Base-by-base conservation (phyloP, 23 tunicate species). In the Trididemnum clinides region DNA sequence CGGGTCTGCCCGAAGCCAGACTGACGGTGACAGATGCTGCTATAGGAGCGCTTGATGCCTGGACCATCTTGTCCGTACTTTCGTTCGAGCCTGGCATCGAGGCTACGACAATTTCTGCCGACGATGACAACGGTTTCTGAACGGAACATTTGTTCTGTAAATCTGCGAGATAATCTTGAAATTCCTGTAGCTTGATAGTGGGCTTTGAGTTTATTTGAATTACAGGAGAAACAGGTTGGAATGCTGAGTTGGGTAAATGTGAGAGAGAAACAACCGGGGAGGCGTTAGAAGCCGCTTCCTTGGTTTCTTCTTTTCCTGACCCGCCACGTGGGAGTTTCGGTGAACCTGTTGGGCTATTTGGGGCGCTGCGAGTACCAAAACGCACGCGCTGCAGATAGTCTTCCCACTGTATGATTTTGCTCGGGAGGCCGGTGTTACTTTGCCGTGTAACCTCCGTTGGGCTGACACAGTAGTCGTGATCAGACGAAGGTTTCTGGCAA, bases 271-370 rank as follows among this genome's bases (percentile, higher is more conserved):
- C 66, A 7, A 69, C 36, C 10, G 15, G 10, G 10, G 12, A 3
- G 10, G 75, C 7, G 36, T 6, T 37, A 27, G 19, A 25, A 6
- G 80, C 80, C 35, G 75, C 86, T 86, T 80, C 87, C 29, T 75
- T 77, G 58, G 83, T 87, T 51, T 77, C 83, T 21, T 70, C 36
- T 1, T 32, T 33, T 0, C 86, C 62, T 0, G 85, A 84, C 7
- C 86, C 71, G 2, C 85, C 84, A 26, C 90, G 69, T 33, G 21
- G 33, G 29, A 82, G 64, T 64, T 87, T 92, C 1, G 97, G 91
- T 31, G 97, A 87, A 66, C 50, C 57, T 28, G 97, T 75, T 4
- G 97, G 97, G 50, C 97, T 92, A 83, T 86, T 87, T 28, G 97
- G 97, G 6, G 97, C 97, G 44, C 97, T 92, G 66, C 91, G 44